Base-by-base conservation (phyloP, 2,888 invertebrate genomes). In the Xestia ashworthii region DNA sequence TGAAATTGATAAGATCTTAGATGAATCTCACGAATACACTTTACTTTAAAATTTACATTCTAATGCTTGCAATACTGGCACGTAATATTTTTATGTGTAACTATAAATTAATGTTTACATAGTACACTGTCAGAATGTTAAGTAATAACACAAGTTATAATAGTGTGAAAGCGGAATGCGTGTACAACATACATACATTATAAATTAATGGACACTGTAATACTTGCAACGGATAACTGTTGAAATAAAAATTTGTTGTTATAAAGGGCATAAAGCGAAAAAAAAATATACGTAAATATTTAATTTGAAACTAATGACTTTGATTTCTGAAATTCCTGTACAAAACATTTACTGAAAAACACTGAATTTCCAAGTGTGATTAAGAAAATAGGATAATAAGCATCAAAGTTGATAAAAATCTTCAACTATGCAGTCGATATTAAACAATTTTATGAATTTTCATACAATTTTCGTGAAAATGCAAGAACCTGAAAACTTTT, bases 281-380 rank as follows among this genome's bases (percentile, higher is more conserved):
- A 91, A 60, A 93, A 96, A 96, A 96, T 95, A 95, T 96, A 96
- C 96, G 95, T 96, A 96, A 96, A 95, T 95, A 96, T 96, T 96
- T 96, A 96, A 96, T 96, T 96, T 95, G 88, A 92, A 82, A 82
- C 41, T 78, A 4, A 72, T 73, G 90, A 88, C 82, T 92, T 89
- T 92, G 73, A 92, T 92, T 91, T 95, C 90, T 88, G 55, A 89
- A 91, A 89, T 89, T n/a, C 69, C 60, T 55, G 48, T 62, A 75
- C 66, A 22, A 50, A 50, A 32, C 19, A 58, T 4, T 3, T 19
- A 32, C 3, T 38, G n/a, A 48, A 19, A 53, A 55, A 22, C 5
- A 38, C n/a, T 68, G 41, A 32, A 81, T 65, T 81, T 19, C 0
- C 1, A 22, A 32, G 16, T 16, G 3, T 44, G 0, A 41, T 4